Base-by-base conservation (phyloP, 2,888 invertebrate genomes). In the Lysandra coridon region DNA sequence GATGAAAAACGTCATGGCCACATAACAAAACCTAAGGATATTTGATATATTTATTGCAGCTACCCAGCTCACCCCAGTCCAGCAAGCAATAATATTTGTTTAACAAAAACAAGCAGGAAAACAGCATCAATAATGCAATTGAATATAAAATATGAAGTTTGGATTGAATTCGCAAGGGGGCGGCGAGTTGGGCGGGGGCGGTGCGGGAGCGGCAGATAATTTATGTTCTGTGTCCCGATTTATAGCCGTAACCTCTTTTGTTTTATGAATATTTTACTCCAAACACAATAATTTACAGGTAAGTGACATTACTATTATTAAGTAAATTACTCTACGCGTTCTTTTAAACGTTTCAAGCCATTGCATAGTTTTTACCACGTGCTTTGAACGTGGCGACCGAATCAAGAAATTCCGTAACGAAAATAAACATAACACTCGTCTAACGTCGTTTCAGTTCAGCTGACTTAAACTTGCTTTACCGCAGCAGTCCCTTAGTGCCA, bases 211-310 rank as follows among this genome's bases (percentile, higher is more conserved):
- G 17, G 40, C 23, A 53, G 30, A 53, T 76, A 57, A 76, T 76
- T 76, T 76, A 76, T 76, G 33, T 76, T 37, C 30, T 76, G 76
- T 57, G 53, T 33, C 33, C 30, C 6, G 76, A 57, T 76, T 76
- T 76, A 76, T 57, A 37, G 57, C 53, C 37, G 76, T 53, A 53
- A 57, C 30, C 33, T 53, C 76, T 76, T 76, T 76, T 76, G 76
- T 76, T 76, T 75, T 53, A 57, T 76, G 53, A 75, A 75, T 75
- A 76, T 76, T 76, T 76, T 33, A 53, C 76, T 7, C 44, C 10
- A 4, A 23, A 75, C 75, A 75, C 30, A 49, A 75, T 49, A 75
- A 30, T 49, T 74, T 74, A 69, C 69, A 69, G 69, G 69, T 69
- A 37, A 69, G 14, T 33, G 37, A 69, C 69, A 33, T 33, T 69